Evolutionary conservation across 1,140 invertebrate genomes (phyloP), one percentile per base, ranked within the genome.

Genomic region (Hestina assimilis): DNA sequence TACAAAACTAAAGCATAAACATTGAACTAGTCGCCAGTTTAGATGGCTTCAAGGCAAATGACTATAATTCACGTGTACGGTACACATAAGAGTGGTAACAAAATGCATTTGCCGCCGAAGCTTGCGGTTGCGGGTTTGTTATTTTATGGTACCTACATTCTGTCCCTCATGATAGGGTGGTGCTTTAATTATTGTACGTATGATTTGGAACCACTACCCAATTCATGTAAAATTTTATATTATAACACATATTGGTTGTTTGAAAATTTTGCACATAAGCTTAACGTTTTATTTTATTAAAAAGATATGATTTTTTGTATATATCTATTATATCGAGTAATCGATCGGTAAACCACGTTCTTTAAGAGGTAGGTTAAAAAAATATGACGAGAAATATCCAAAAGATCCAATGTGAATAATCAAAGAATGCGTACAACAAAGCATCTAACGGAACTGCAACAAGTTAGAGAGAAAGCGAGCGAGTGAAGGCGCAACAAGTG

Each of bases 1-100:
- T 58, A 58, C 38, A 51, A 33, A 43, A 48, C 5, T 46, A 14
- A 24, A 58, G 48, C 14, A 28, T 45, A 43, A 9, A 57, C n/a
- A n/a, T n/a, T n/a, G n/a, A 50, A 58, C 51, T 61, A 55, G 46
- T 54, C 55, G 59, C 59, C 29, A 17, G 43, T 21, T 55, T 21
- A 50, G 40, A 42, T 38, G 14, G 4, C 15, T 38, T 50, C 40
- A 43, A 50, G 41, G 33, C 33, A 50, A 31, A 45, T 40, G 15
- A 19, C n/a, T 15, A 35, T 19, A n/a, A 41, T 50, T 57, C 46
- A 57, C 28, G 21, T 55, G 17, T 19, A 14, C 4, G 5, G 3
- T 17, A 8, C 1, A 17, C 5, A 1, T 19, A 8, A 9, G 19
- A 17, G 15, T 9, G 4, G 15, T 17, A 8, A 9, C 33, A 20